Base-by-base conservation (phyloP, 2,113 vertebrate genomes). In the Mormyrus iriodes region DNA sequence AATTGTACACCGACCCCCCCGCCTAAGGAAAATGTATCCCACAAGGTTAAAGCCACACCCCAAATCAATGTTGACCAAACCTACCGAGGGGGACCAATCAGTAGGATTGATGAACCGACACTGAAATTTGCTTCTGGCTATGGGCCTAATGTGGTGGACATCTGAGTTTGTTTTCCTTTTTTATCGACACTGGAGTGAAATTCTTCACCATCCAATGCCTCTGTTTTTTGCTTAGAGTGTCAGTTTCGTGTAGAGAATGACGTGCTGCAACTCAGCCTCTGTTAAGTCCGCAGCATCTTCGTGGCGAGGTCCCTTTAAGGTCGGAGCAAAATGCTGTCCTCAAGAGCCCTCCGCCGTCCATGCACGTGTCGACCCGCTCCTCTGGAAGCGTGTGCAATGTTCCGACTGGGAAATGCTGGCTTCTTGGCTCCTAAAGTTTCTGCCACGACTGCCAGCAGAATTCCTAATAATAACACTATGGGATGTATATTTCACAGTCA, bases 321-420 rank as follows among this genome's bases (percentile, higher is more conserved):
- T 53, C 13, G 51, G 85, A 86, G 48, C 31, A 1, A 9, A 21
- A 5, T 27, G 0, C 12, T 86, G 49, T 86, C 85, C 85, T 53
- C 85, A 35, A 31, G 31, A 53, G 17, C 85, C n/a, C 85, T 39
- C n/a, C 8, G 2, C 49, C 51, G 17, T 39, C n/a, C n/a, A 39
- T 15, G 51, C 85, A 86, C 85, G 85, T 86, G 85, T 24, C 31
- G 27, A 51, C 6, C 31, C n/a, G 85, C 85, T 86, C 51, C 15
- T 13, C 85, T 86, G 85, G 85, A 86, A 86, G 10, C 31, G 15
- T 86, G 51, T 53, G 31, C 85, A 55, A 48, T 53, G 49, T 86
- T 86, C 85, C 85, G 51, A 86, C 51, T 86, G 51, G 85, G 85
- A 39, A 86, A 55, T 19, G n/a, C 85, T 86, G 51, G 31, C 31